Evolutionary conservation across 2,113 vertebrate species (phyloP), one percentile per base, ranked within the genome.

Genomic region (Ameiurus melas): DNA sequence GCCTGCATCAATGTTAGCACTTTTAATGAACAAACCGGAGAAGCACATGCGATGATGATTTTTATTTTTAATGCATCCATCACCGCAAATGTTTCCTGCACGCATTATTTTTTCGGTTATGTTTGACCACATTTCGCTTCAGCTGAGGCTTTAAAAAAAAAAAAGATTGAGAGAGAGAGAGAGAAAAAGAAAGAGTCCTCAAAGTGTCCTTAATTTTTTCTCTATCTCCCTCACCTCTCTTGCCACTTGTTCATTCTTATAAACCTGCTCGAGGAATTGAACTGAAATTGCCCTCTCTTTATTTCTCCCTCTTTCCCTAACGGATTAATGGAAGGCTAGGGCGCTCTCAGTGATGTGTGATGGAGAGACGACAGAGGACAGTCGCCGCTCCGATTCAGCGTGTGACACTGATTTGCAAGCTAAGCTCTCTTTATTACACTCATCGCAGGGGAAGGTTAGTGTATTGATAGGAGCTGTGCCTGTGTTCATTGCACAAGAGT

Each of bases 391-490:
- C 0, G 22, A 51, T 71, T 71, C 43, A 71, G 62, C 6, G 66
- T 9, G 19, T 71, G 83, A 85, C 83, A 85, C 68, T 71, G 64
- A 85, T 71, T 85, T 55, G 33, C 66, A 85, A 53, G 25, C 60
- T 64, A 17, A 39, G 57, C 60, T 70, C 62, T 84, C 62, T 68
- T 84, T 64, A 84, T 84, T 84, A 53, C 51, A 51, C 47, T 71
- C 66, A 33, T 55, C 71, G 83, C 83, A 71, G 47, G 47, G 9
- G 19, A 85, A 85, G 83, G 66, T 85, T 85, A 55, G 9, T 5
- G 10, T 84, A 84, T 33, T 13, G 62, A 70, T 43, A 53, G 14
- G 83, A 68, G 62, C 16, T 13, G 25, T 47, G 62, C 83, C 17
- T 68, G 62, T n/a, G 7, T 51, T 47, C 30, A 33, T 10, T 10